Percentiles rank a stretch among this genome's conserved stretches.
Evolutionary conservation across 2,888 invertebrate genomes (phyloP).

Genomic region (Incurvaria masculella): DNA sequence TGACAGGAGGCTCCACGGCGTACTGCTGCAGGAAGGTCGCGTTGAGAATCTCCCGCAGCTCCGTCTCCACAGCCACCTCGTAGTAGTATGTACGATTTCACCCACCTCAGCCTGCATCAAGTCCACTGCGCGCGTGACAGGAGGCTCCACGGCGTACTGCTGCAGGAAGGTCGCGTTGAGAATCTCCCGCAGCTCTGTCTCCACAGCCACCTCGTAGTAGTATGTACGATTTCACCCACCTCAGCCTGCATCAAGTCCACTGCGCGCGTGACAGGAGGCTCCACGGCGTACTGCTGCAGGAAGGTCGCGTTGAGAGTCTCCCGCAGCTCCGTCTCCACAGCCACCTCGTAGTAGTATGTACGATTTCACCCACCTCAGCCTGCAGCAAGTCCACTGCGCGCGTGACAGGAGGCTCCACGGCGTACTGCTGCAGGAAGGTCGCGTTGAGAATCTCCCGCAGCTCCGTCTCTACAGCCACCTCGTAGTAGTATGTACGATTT

Average conservation of each 20-base stretch:
- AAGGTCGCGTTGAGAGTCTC: conserved; percentile 65
- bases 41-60: too few relatives aligned
- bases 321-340: conserved; percentile 63
- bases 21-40: too few relatives aligned
- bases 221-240: conserved; percentile 33
- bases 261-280: conserved; percentile 58
- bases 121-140: too few relatives aligned
- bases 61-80: too few relatives aligned
- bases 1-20: too few relatives aligned
- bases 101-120: too few relatives aligned
- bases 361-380: conserved; percentile 63
- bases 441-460: conserved; percentile 69
- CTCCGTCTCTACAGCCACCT: conserved; percentile 75
- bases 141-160: too few relatives aligned
- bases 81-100: too few relatives aligned
- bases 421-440: conserved; percentile 74
- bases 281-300: conserved; percentile 58
- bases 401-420: conserved; percentile 65
- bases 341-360: conserved; percentile 68
- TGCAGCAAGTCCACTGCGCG: conserved; percentile 80
- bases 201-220: too few relatives aligned
- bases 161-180: too few relatives aligned
- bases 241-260: conserved; percentile 69
- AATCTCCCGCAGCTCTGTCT: too few relatives aligned
- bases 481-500: conserved; percentile 77